A percentile compares a stretch with the other conserved stretches of the same genome.
These are phyloP conservation scores for Cheilosia vulpina DNA, from an alignment of 2,888 invertebrate genomes.

Conservation along the genomic window DNA sequence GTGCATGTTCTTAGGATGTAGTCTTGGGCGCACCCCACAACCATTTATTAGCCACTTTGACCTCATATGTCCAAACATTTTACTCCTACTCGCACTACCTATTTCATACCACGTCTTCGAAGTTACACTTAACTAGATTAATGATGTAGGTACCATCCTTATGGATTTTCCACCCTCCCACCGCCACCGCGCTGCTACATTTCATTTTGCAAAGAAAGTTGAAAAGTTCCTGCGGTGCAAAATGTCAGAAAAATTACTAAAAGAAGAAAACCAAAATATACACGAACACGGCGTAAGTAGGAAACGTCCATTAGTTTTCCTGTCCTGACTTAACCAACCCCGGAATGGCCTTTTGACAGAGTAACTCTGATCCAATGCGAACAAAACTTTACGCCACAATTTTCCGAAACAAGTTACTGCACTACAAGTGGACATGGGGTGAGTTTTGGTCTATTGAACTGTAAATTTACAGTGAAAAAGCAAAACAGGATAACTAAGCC, in stretches of 20 bases:
- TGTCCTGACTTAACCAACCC: constrained; percentile 63
- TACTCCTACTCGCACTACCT: constrained; percentile 4
- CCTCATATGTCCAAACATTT: constrained; percentile 68
- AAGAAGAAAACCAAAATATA: constrained; percentile 34
- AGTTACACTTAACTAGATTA: constrained; percentile 63
- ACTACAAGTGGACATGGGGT: not conserved
- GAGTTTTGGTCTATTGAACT: constrained; percentile 70
- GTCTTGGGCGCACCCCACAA: constrained; percentile 61
- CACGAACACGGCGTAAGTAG: not conserved
- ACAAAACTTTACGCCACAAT: constrained; percentile 47
- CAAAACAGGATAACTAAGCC: constrained; percentile 69
- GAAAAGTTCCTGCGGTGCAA: constrained; percentile 64
- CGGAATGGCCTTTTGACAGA: constrained; percentile 67
- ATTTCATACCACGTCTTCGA: not conserved
- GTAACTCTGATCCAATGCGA: constrained; percentile 67
- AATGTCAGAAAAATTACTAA: constrained; percentile 65
- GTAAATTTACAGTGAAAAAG: constrained; percentile 56
- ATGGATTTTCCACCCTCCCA: not conserved
- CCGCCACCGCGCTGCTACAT: not conserved
- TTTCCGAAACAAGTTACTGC: constrained; percentile 31
- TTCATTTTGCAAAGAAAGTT: constrained; percentile 64
- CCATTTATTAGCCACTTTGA: constrained; percentile 69
- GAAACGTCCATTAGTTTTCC: constrained; percentile 66
- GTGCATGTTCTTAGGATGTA: constrained; percentile 54
- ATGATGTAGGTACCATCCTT: constrained; percentile 49